Evolutionary conservation across 2,113 vertebrate genomes (phyloP), one percentile per base, ranked within the genome.

Genomic region (Coregonus clupeaformis): DNA sequence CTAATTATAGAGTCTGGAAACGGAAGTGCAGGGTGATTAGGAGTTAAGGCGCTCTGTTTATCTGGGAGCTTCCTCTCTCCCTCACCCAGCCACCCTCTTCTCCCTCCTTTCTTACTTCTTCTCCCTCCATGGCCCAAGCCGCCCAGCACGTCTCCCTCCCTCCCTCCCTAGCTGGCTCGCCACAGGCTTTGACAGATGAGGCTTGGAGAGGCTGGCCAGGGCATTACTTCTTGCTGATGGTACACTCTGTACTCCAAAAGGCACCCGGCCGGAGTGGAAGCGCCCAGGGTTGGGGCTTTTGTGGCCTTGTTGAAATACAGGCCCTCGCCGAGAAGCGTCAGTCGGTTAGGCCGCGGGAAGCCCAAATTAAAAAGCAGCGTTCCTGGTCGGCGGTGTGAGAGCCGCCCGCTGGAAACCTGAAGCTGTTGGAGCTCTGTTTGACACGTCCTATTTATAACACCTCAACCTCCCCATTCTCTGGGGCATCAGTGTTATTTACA

Each of bases 1-100:
- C 96, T 98, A 98, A 99, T 99, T 98, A 99, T 98, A 98, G 97
- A 95, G 93, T 93, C 94, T 96, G 96, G 94, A 98, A 99, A 97
- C 94, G 97, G 97, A 98, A 98, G 95, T 91, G 85, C 79, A 73
- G 92, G 93, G 95, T 94, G 96, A 97, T 96, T 94, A 96, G 96
- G 95, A 98, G 95, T 96, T 93, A 91, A 96, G 97, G 95, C 93
- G 83, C 95, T 94, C 88, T 99, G 96, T 98, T 99, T 98, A 98
- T 97, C 95, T 94, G 93, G 94, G 95, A 96, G 95, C 96, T 98
- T 97, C 96, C 97, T 97, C 94, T 94, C 88, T 80, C 93, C 93
- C 88, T 59, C 88, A 75, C 88, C 83, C 75, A 74, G 77, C 80
- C 77, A 77, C 76, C 76, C 69, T 32, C 5, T 60, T 65, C 57